Percentiles rank a stretch among this genome's conserved stretches.
Evolutionary conservation across 2,797 vertebrate species (phyloP).

Genomic region (Epinephelus awoara): DNA sequence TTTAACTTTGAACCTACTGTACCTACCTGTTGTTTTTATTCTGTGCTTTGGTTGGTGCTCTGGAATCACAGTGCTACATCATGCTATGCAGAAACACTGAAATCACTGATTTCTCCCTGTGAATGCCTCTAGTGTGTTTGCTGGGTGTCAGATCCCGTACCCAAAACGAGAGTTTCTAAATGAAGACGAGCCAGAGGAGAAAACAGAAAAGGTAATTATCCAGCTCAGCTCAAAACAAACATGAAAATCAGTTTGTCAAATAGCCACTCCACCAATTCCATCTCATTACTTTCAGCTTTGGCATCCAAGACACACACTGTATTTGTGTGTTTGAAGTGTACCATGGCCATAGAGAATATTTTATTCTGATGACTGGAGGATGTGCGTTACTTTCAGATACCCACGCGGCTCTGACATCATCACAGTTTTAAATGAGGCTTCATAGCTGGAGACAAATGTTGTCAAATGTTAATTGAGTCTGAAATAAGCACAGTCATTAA

Average conservation of each 20-base stretch:
- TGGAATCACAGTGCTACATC: no score
- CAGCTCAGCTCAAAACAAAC: not conserved
- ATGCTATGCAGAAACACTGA: not conserved
- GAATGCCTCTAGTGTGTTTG: conserved; percentile 91
- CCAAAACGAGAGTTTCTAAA: conserved; percentile 98
- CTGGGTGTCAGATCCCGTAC: conserved; percentile 98
- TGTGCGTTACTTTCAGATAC: not conserved
- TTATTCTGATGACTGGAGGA: no score
- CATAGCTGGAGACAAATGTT: not conserved
- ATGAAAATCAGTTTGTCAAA: not conserved
- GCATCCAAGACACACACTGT: no score
- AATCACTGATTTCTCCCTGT: conserved; percentile 11
- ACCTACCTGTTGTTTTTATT: conserved; percentile 6
- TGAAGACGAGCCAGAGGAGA: conserved; percentile 98
- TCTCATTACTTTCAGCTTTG: not conserved
- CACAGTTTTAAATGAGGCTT: no score
- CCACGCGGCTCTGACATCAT: not conserved
- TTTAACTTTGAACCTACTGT: not conserved
- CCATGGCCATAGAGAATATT: no score
- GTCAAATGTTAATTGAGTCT: no score
- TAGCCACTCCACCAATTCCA: not conserved
- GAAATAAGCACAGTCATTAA: no score
- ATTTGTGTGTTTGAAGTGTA: no score
- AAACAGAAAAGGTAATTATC: conserved; percentile 94
- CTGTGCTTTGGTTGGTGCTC: not conserved